Conservation (phyloP, 2,797 vertebrate species). For the Gallinago stenura region DNA sequence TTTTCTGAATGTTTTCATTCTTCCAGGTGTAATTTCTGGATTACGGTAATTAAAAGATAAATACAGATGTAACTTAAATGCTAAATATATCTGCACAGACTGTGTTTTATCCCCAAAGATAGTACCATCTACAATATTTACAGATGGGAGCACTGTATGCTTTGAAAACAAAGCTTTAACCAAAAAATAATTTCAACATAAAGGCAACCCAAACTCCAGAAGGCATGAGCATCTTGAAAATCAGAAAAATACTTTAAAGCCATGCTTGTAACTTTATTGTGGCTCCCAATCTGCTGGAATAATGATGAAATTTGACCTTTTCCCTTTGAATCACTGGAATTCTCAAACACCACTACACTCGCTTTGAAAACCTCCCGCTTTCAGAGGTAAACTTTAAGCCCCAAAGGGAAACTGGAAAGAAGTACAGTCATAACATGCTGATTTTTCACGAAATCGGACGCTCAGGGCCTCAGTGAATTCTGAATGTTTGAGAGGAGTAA, state of each 20-base stretch:
- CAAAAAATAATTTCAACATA: not conserved
- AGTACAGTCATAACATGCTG: not conserved
- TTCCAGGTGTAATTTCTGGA: not conserved
- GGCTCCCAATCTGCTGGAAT: not conserved
- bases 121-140: not conserved
- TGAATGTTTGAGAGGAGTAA: not conserved
- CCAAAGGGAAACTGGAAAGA: not conserved
- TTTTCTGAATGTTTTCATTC: not conserved
- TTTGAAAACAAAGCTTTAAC: constrained; percentile 30
- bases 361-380: not conserved
- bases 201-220: not conserved
- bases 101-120: not conserved
- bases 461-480: not conserved
- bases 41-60: constrained; percentile 38
- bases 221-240: not conserved
- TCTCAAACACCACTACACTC: not conserved
- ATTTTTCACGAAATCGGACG: not conserved
- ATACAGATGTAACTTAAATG: not conserved
- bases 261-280: not conserved
- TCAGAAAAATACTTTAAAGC: not conserved
- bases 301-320: not conserved
- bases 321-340: not conserved
- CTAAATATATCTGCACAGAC: not conserved
- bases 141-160: not conserved
- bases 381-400: not conserved